These are phyloP conservation scores for Oeneis ivallda DNA, from an alignment of 2,888 invertebrate genomes.

Conservation along the genomic window DNA sequence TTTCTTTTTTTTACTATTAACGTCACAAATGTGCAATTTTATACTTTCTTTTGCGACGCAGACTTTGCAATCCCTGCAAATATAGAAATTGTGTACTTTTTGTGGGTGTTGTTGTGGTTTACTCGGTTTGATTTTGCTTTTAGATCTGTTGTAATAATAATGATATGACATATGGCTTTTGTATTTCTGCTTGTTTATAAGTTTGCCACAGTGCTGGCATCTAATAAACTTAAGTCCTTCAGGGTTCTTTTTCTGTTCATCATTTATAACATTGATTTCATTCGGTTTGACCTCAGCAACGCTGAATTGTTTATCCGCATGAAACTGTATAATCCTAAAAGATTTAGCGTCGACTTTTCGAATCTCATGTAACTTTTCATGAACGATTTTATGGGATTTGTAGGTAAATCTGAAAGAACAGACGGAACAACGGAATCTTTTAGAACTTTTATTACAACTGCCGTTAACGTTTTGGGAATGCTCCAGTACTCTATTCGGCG, in stretches of 20 bases:
- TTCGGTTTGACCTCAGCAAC: constrained; percentile 30
- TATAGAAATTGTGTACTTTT: neutral
- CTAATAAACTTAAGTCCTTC: constrained; percentile 40
- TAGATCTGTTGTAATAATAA: constrained; percentile 1
- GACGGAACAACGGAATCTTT: constrained; percentile 20
- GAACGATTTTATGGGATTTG: constrained; percentile 28
- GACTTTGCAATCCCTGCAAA: constrained; percentile 23
- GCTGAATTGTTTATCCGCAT: constrained; percentile 31
- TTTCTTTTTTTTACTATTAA: constrained; percentile 5
- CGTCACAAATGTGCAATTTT: constrained; percentile 23
- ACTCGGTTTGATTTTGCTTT: neutral
- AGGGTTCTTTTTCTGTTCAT: constrained; percentile 25
- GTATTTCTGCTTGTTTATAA: constrained; percentile 37
- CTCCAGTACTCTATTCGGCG: constrained; percentile 25
- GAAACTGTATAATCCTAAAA: constrained; percentile 43
- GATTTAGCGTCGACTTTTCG: constrained; percentile 24
- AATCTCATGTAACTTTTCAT: constrained; percentile 41
- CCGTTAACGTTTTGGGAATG: constrained; percentile 35
- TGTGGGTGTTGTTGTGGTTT: neutral
- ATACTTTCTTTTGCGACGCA: constrained; percentile 25
- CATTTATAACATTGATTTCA: constrained; percentile 2
- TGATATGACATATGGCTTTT: constrained; percentile 31
- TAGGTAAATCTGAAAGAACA: constrained; percentile 39
- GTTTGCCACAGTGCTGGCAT: constrained; percentile 39
- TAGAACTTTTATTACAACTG: constrained; percentile 24